Conservation (phyloP, 2,113 vertebrate species). For the Stomatorhinus ivindoensis region DNA sequence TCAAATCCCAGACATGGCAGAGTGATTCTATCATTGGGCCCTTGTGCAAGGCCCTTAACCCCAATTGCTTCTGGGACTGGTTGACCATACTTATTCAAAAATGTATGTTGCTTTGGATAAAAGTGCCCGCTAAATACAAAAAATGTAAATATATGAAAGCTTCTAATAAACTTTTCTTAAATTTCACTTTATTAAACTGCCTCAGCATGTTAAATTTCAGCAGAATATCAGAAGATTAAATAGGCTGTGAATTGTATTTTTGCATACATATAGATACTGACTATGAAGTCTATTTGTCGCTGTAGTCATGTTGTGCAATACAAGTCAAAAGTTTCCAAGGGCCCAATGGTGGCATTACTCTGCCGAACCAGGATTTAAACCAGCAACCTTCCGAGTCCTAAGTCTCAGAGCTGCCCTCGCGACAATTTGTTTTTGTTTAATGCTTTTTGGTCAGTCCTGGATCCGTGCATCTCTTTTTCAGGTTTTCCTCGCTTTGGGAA, state of each 20-base stretch:
- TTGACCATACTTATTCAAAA: not conserved
- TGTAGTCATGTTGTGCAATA: not conserved
- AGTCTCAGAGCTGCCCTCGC: not conserved
- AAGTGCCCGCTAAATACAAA: not conserved
- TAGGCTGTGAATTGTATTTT: not conserved
- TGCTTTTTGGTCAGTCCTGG: not conserved
- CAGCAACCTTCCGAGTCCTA: not conserved
- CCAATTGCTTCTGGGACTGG: not conserved
- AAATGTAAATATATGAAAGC: not conserved
- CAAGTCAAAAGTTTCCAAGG: not conserved
- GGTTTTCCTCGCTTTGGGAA: slow-evolving; percentile 88
- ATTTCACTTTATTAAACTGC: not conserved
- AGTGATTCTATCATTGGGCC: not conserved
- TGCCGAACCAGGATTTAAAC: not conserved
- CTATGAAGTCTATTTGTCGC: not conserved
- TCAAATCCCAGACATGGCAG: not conserved
- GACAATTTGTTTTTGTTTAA: not conserved
- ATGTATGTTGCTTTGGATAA: not conserved
- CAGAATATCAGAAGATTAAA: not conserved
- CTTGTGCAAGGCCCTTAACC: not conserved
- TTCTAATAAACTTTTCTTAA: not conserved
- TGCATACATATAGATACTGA: not conserved
- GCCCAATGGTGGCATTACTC: not conserved
- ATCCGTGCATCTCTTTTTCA: slow-evolving; percentile 39
- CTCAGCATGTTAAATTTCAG: not conserved